Evolutionary conservation across 23 tunicate species (phyloP).

Genomic region (Oikopleura vanhoeffeni): DNA sequence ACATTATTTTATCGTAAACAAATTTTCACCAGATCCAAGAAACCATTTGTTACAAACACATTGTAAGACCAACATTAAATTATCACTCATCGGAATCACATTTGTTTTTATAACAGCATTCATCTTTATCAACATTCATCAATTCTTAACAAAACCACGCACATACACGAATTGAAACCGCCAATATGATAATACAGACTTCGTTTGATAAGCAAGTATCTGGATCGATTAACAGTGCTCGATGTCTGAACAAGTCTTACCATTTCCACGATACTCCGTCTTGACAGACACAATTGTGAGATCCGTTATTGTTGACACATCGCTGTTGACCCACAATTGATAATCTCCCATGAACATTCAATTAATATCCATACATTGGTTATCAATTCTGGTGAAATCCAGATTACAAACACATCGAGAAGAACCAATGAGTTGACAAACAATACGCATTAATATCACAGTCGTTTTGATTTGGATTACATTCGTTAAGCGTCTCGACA

Average conservation of each 20-base stretch:
- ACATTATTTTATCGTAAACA: neutral
- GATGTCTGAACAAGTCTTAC: neutral
- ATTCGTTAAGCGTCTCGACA: slow-evolving; percentile 13
- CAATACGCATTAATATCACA: slow-evolving; percentile 32
- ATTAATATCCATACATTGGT: slow-evolving; percentile 20
- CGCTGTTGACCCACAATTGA: neutral
- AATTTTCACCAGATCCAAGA: neutral
- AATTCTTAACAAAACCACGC: neutral
- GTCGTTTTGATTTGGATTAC: neutral
- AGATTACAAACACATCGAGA: slow-evolving; percentile 25
- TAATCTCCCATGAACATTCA: slow-evolving; percentile 12
- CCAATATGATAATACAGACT: neutral
- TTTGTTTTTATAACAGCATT: neutral
- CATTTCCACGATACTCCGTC: slow-evolving; percentile 19
- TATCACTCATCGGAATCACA: neutral
- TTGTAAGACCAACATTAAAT: neutral
- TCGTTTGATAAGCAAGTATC: neutral
- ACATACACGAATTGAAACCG: neutral
- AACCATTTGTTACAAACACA: neutral
- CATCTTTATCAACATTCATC: neutral
- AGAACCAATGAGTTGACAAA: slow-evolving; percentile 22
- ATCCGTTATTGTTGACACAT: slow-evolving; percentile 14
- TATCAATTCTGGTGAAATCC: slow-evolving; percentile 26
- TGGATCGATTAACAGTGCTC: neutral
- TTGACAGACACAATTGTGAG: slow-evolving; percentile 14